Percentiles rank a stretch among this genome's conserved stretches.
Evolutionary conservation across 2,888 invertebrate species (phyloP).

Genomic region (Pheosia gnoma): DNA sequence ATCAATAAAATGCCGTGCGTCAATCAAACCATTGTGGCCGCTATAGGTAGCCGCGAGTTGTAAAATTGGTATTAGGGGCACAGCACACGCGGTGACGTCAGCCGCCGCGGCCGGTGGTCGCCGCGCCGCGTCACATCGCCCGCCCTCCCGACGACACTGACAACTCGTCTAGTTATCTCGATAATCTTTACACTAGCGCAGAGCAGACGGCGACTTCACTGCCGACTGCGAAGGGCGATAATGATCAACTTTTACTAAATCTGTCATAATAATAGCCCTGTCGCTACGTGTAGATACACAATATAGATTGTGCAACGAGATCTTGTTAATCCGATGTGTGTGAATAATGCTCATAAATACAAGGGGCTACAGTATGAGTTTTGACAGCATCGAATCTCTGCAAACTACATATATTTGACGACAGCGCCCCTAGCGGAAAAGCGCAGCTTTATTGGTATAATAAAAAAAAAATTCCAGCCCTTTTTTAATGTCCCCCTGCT

Average conservation of each 20-base stretch:
- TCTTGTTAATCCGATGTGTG: background rate
- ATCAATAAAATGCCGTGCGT: slow-evolving; percentile 50
- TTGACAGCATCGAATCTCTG: too few species aligned
- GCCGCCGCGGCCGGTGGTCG: slow-evolving; percentile 39
- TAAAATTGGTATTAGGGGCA: slow-evolving; percentile 42
- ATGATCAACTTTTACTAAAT: slow-evolving; percentile 21
- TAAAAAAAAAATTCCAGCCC: too few species aligned
- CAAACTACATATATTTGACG: too few species aligned
- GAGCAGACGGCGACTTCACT: slow-evolving; percentile 17
- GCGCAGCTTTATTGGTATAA: too few species aligned
- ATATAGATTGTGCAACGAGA: background rate
- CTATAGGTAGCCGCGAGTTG: slow-evolving; percentile 38
- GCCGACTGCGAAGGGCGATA: slow-evolving; percentile 20
- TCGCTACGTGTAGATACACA: slow-evolving; percentile 4
- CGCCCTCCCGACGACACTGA: slow-evolving; percentile 11
- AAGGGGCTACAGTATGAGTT: too few species aligned
- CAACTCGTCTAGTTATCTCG: slow-evolving; percentile 45
- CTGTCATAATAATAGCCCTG: slow-evolving; percentile 7
- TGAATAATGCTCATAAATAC: background rate
- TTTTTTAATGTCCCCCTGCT: too few species aligned
- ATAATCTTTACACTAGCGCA: slow-evolving; percentile 48
- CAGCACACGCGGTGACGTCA: slow-evolving; percentile 9
- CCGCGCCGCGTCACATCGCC: slow-evolving; percentile 2
- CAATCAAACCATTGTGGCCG: slow-evolving; percentile 43
- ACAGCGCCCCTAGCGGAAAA: too few species aligned